Conservation (phyloP, 2,797 vertebrate species). For the Macropus fuliginosus region DNA sequence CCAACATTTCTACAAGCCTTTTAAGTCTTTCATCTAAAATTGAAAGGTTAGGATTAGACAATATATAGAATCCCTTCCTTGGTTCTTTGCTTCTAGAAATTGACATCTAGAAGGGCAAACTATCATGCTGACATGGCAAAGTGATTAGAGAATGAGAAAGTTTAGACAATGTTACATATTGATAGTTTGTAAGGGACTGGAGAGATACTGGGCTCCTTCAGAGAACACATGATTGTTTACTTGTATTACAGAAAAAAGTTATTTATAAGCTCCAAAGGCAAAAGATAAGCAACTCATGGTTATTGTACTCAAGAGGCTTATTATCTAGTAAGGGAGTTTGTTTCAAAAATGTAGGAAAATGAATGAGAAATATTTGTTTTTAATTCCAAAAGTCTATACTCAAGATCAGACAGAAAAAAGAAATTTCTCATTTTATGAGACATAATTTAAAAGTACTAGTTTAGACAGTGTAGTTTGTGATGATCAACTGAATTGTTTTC, state of each 20-base stretch:
- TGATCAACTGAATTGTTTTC: slow-evolving; percentile 43
- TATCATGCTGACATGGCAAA: background rate
- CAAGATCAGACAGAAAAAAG: slow-evolving; percentile 20
- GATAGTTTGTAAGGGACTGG: background rate
- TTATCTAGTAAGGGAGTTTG: background rate
- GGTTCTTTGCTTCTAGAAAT: background rate
- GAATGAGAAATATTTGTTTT: background rate
- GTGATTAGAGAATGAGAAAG: background rate
- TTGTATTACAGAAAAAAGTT: background rate
- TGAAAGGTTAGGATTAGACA: background rate
- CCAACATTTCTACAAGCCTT: background rate
- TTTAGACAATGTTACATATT: background rate
- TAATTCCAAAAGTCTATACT: slow-evolving; percentile 22
- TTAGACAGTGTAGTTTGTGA: slow-evolving; percentile 45
- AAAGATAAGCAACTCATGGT: background rate
- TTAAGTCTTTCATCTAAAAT: background rate
- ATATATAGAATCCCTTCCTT: background rate
- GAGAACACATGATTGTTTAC: background rate
- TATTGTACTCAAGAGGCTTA: background rate
- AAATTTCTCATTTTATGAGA: slow-evolving; percentile 3
- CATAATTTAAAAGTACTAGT: slow-evolving; percentile 46
- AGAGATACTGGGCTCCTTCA: background rate
- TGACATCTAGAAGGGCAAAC: background rate
- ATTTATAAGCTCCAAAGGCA: background rate
- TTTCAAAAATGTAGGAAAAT: background rate